phyloP scores from a whole-genome alignment of 2,113 vertebrate species.

The Calidris pygmaea region DNA sequence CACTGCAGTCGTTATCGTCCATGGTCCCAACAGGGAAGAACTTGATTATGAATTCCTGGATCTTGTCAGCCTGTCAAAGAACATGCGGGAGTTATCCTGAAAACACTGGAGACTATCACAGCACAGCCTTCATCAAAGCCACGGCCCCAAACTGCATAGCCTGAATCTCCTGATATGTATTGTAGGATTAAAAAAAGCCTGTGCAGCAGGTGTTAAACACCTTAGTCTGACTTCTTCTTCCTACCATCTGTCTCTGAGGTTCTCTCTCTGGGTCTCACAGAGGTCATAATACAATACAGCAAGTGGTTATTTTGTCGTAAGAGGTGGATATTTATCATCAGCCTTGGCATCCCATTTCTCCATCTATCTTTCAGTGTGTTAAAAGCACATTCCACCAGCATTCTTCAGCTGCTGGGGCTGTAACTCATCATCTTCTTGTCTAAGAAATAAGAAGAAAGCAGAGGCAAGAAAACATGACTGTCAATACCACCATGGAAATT shows the following conservation, averaged over 20 bases:
- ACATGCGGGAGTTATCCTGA: background rate
- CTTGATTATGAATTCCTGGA: background rate
- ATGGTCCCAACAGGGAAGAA: background rate
- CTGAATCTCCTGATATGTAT: background rate
- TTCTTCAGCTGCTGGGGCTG: background rate
- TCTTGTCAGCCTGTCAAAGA: background rate
- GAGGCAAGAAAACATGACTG: background rate
- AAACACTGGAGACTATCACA: background rate
- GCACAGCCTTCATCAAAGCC: background rate
- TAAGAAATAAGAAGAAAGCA: background rate
- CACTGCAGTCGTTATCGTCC: background rate
- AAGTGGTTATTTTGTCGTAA: background rate
- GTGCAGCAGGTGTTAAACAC: background rate
- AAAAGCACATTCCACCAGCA: background rate
- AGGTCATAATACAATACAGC: fast-evolving
- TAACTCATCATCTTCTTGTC: background rate
- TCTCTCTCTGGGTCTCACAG: background rate
- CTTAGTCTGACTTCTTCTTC: background rate
- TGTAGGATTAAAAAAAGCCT: background rate
- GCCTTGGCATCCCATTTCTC: background rate
- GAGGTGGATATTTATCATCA: background rate
- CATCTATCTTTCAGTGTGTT: background rate
- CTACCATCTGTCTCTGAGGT: background rate
- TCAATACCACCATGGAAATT: background rate
- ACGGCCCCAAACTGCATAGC: fast-evolving